Percentiles rank a stretch among this genome's conserved stretches.
These are phyloP conservation scores for Sesia apiformis DNA, from an alignment of 2,888 invertebrate species.

Conservation along the genomic window DNA sequence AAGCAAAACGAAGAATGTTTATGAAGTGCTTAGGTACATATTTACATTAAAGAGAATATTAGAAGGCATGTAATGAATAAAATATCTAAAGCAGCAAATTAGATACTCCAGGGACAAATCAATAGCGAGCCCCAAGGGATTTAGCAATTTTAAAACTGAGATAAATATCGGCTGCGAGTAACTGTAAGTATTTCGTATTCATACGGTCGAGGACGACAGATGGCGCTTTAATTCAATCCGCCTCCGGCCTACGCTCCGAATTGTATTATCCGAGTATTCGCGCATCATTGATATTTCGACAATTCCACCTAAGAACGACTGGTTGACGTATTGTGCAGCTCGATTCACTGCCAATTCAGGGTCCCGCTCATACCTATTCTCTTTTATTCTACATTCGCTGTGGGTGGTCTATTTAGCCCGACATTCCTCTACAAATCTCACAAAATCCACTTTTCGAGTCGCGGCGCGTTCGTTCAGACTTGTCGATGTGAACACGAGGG, in stretches of 20 bases:
- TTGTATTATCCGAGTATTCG: slow-evolving; percentile 69
- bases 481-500: too few species aligned
- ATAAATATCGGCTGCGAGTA: slow-evolving; percentile 64
- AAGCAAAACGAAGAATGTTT: too few species aligned
- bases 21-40: not conserved
- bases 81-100: slow-evolving; percentile 60
- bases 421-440: not conserved
- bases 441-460: not conserved
- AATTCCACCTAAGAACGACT: slow-evolving; percentile 46
- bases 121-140: slow-evolving; percentile 60
- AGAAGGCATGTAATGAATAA: slow-evolving; percentile 50
- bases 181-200: slow-evolving; percentile 69
- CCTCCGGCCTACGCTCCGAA: slow-evolving; percentile 69
- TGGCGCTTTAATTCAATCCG: slow-evolving; percentile 71
- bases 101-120: slow-evolving; percentile 62
- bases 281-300: slow-evolving; percentile 74
- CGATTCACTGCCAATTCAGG: slow-evolving; percentile 2
- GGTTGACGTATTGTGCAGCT: slow-evolving; percentile 23
- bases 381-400: slow-evolving; percentile 4
- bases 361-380: not conserved
- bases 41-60: slow-evolving; percentile 25
- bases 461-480: not conserved
- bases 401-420: slow-evolving; percentile 19
- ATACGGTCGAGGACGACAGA: slow-evolving; percentile 68
- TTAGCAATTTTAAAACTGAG: slow-evolving; percentile 72